Base-by-base conservation (phyloP, 2,113 vertebrate genomes). In the Microcebus ravelobensis region DNA sequence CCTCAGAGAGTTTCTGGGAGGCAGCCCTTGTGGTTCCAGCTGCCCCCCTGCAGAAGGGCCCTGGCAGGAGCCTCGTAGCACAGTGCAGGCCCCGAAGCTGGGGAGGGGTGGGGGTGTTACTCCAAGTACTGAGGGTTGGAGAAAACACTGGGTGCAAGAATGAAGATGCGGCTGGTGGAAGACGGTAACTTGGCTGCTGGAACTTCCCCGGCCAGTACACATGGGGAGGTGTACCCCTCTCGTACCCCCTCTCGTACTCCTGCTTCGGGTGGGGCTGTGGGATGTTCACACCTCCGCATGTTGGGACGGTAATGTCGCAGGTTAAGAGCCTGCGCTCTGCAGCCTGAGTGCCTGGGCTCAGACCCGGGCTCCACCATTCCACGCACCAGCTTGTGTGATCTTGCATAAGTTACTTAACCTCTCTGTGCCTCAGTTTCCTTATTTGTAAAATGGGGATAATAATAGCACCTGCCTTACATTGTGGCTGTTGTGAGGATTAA, bases 201-300 rank as follows among this genome's bases (percentile, higher is more conserved):
- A 36, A 31, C 42, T 55, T 6, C 2, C 9, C 29, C 34, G 20
- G 1, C 36, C 27, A 25, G 25, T 8, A 1, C 29, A n/a, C 14
- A 1, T 0, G 20, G 39, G 9, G 13, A 39, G 39, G 20, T 13
- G 2, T 13, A 0, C 7, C 48, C 42, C 12, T 21, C 2, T 31
- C 2, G 25, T 34, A 27, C 20, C 55, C 10, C 39, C 39, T 61
- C 21, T 65, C 3, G 25, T 2, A 15, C 6, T 9, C 86, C 23
- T 42, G 15, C 52, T 9, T 15, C 20, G 29, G 48, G 9, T 61
- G n/a, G 36, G 48, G 27, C 3, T 31, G 0, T 45, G 55, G 5
- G 55, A 25, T 7, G 6, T 20, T 34, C 71, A 29, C 0, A 1
- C n/a, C 23, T 55, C 42, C 17, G 55, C 0, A 0, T 39, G 13